Evolutionary conservation across 2,888 invertebrate species (phyloP).

Genomic region (Petrophora chlorosata): DNA sequence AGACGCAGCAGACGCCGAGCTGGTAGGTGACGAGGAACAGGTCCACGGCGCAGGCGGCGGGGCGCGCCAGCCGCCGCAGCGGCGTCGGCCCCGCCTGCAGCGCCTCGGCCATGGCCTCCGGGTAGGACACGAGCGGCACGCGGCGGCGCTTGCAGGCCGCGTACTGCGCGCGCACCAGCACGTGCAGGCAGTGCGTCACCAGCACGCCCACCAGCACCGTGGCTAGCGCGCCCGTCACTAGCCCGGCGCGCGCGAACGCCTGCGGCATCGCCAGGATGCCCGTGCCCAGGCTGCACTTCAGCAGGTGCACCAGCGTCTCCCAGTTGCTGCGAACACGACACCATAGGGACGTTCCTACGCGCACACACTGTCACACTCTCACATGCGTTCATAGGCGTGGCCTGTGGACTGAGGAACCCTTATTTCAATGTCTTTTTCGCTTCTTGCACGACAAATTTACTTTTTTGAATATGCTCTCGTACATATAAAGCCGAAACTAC

Average conservation of each 20-base stretch:
- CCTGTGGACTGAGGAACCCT: too few species aligned
- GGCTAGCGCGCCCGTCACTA: constrained; percentile 90
- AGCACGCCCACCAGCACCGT: constrained; percentile 90
- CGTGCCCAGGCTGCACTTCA: constrained; percentile 96
- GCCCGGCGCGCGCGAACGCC: constrained; percentile 94
- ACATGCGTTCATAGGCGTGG: neutral
- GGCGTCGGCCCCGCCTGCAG: constrained; percentile 88
- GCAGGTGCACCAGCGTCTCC: constrained; percentile 92
- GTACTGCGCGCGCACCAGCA: constrained; percentile 85
- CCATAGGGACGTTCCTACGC: neutral
- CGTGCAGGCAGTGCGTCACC: constrained; percentile 94
- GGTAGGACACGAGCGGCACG: constrained; percentile 92
- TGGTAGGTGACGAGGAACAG: constrained; percentile 91
- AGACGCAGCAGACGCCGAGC: constrained; percentile 97
- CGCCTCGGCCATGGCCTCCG: constrained; percentile 91
- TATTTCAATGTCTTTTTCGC: too few species aligned
- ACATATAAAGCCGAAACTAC: too few species aligned
- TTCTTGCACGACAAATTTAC: too few species aligned
- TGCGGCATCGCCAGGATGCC: constrained; percentile 97
- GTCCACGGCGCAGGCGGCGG: constrained; percentile 86
- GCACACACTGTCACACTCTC: neutral
- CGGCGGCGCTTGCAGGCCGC: constrained; percentile 84
- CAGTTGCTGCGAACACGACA: constrained; percentile 84
- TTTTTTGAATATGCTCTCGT: too few species aligned
- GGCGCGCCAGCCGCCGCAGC: constrained; percentile 84